Conservation (phyloP, 2,888 invertebrate genomes). For the Ochropacha duplaris region DNA sequence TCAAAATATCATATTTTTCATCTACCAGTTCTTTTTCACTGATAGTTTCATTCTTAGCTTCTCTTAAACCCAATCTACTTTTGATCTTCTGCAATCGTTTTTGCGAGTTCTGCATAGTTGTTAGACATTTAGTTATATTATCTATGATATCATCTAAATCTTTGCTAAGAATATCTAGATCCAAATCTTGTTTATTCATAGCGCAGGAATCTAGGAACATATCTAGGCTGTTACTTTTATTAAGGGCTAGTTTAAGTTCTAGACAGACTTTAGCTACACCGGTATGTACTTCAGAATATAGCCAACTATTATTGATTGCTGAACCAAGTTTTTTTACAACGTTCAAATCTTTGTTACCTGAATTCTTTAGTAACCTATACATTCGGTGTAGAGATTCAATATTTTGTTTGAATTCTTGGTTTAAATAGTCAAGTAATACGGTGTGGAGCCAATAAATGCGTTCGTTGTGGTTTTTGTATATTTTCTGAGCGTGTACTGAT, state of each 20-base stretch:
- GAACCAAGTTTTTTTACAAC: conserved; percentile 50
- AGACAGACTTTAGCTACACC: conserved; percentile 61
- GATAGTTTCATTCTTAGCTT: conserved; percentile 19
- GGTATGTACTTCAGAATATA: conserved; percentile 72
- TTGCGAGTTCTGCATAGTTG: conserved; percentile 62
- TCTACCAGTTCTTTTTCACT: conserved; percentile 37
- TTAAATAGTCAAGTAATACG: conserved; percentile 49
- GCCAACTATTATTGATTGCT: conserved; percentile 61
- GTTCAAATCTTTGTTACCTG: conserved; percentile 46
- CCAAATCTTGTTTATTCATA: conserved; percentile 60
- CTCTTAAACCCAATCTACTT: conserved; percentile 42
- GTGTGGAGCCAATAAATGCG: conserved; percentile 71
- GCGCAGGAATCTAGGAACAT: conserved; percentile 73
- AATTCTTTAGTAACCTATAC: conserved; percentile 70
- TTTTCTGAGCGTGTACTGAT: conserved; percentile 32
- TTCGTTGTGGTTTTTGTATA: conserved; percentile 73
- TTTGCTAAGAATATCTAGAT: conserved; percentile 58
- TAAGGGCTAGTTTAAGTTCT: conserved; percentile 64
- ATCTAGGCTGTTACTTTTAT: conserved; percentile 67
- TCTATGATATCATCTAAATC: conserved; percentile 71
- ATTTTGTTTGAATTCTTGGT: conserved; percentile 54
- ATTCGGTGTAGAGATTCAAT: conserved; percentile 62
- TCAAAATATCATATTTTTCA: conserved; percentile 41
- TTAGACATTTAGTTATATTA: conserved; percentile 58
- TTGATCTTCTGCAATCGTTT: conserved; percentile 66